Evolutionary conservation across 2,113 vertebrate genomes (phyloP).

Genomic region (Seriola dumerili): DNA sequence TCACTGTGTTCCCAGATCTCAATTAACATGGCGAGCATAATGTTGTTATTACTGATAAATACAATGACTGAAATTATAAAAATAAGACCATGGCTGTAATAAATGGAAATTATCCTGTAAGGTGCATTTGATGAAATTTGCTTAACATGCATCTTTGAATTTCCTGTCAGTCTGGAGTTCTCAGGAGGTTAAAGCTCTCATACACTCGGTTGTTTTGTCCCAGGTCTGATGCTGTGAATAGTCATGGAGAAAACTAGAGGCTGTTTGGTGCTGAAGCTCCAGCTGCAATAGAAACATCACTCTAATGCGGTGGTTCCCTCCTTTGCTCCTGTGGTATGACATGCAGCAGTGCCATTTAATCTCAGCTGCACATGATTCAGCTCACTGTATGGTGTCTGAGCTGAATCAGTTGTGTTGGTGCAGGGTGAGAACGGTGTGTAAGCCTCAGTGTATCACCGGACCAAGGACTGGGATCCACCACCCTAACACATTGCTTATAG

Average conservation of each 20-base stretch:
- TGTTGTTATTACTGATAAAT: not conserved
- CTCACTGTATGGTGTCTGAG: not conserved
- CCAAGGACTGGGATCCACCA: conserved; percentile 61
- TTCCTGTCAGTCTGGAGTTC: not conserved
- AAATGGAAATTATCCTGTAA: not conserved
- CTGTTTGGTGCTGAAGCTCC: conserved; percentile 62
- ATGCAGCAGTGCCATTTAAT: not conserved
- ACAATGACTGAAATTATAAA: not conserved
- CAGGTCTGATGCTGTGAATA: conserved; percentile 77
- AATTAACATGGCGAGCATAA: not conserved
- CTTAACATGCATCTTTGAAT: not conserved
- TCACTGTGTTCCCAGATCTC: conserved; percentile 1
- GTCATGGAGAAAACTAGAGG: conserved; percentile 68
- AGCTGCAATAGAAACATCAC: conserved; percentile 55
- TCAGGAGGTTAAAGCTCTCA: not conserved
- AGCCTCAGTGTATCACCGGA: conserved; percentile 44
- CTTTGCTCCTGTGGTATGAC: conserved; percentile 62
- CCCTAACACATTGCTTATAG: conserved; percentile 72
- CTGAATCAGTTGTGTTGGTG: not conserved
- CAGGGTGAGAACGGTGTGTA: not conserved
- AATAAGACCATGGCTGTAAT: not conserved
- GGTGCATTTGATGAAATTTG: not conserved
- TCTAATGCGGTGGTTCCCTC: conserved; percentile 60
- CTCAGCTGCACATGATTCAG: not conserved
- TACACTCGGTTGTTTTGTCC: conserved; percentile 24